Conservation (phyloP, 2,797 vertebrate genomes). For the Lutjanus argentimaculatus region DNA sequence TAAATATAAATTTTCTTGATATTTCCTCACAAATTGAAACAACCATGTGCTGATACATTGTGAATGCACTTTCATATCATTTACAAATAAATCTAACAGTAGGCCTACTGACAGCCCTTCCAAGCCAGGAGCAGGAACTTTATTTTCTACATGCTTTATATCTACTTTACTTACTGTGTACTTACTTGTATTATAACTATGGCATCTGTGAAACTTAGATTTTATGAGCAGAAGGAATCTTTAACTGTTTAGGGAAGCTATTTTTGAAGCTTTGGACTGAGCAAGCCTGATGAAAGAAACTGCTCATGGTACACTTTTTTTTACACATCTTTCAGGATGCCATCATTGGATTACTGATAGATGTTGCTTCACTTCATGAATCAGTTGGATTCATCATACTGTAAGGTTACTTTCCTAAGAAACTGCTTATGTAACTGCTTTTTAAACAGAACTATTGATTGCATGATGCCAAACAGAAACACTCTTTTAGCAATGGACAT, state of each 20-base stretch:
- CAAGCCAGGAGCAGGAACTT: no score
- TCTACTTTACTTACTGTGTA: no score
- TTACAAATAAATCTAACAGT: background rate
- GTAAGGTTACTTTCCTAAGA: background rate
- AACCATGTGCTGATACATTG: no score
- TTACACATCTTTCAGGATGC: background rate
- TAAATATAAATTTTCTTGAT: background rate
- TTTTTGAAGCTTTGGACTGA: no score
- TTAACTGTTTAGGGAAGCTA: no score
- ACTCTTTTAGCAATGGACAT: no score
- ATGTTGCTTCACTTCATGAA: background rate
- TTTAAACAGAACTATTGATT: background rate
- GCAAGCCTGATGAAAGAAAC: no score
- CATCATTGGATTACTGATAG: background rate
- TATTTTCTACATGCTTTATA: background rate
- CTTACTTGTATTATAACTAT: no score
- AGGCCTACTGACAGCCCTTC: background rate
- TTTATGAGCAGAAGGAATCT: no score
- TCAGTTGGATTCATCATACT: background rate
- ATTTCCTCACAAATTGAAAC: background rate
- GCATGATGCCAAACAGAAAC: background rate
- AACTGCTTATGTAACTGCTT: background rate
- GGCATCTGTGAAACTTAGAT: no score
- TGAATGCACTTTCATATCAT: no score
- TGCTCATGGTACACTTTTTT: background rate